Percentiles rank a stretch among this genome's conserved stretches.
Evolutionary conservation across 2,797 vertebrate genomes (phyloP).

Genomic region (Glyptemys insculpta): DNA sequence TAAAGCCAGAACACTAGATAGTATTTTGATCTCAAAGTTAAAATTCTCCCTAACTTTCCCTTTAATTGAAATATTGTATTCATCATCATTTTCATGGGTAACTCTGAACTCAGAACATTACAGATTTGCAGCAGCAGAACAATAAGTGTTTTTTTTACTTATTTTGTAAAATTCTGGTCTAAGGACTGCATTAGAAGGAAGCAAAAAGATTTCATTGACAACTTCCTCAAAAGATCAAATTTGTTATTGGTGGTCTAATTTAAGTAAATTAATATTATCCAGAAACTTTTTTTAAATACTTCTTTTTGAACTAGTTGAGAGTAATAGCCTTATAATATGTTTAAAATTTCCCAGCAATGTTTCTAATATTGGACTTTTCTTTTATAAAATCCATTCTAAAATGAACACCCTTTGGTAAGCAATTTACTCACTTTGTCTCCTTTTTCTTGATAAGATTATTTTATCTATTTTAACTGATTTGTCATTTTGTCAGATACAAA

Average conservation of each 20-base stretch:
- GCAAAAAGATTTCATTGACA: neutral
- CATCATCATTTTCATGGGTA: neutral
- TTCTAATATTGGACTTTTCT: neutral
- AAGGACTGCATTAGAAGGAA: neutral
- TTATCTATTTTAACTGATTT: neutral
- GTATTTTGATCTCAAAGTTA: neutral
- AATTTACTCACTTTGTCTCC: neutral
- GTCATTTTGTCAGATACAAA: neutral
- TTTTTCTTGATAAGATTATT: neutral
- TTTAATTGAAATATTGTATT: neutral
- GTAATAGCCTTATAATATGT: neutral
- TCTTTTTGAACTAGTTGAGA: neutral
- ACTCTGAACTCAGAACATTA: neutral
- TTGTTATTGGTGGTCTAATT: neutral
- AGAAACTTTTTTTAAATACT: fast-evolving
- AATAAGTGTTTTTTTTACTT: neutral
- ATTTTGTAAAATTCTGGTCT: neutral
- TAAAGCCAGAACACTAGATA: neutral
- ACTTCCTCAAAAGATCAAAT: neutral
- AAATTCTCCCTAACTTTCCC: neutral
- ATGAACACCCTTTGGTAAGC: neutral
- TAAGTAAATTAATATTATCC: neutral
- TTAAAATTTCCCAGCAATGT: neutral
- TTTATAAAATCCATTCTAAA: neutral
- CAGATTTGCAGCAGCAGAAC: neutral